These are phyloP conservation scores for Noctua janthina DNA, from an alignment of 2,888 invertebrate species.

Conservation along the genomic window DNA sequence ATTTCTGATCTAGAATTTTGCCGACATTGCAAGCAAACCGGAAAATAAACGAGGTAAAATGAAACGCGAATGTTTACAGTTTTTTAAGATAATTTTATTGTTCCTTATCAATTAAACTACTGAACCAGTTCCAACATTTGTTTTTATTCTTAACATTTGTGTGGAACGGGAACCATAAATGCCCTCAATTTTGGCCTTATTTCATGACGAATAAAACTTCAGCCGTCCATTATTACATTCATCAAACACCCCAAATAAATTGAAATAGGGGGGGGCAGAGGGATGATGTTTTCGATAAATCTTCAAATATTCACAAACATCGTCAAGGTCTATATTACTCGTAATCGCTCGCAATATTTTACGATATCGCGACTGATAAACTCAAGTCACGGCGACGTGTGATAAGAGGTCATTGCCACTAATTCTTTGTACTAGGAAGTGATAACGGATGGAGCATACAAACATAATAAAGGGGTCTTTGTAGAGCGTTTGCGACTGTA, in stretches of 20 bases:
- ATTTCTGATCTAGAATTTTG: not conserved
- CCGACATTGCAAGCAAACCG: not conserved
- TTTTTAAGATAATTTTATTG: not conserved
- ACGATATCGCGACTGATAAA: constrained; percentile 52
- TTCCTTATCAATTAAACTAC: constrained; percentile 33
- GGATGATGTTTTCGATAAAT: not conserved
- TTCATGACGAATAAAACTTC: not conserved
- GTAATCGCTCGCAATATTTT: constrained; percentile 54
- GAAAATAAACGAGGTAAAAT: not conserved
- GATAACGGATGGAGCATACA: constrained; percentile 37
- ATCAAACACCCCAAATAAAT: not conserved
- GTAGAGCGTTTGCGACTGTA: constrained; percentile 1
- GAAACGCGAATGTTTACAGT: constrained; percentile 16
- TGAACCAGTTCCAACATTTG: constrained; percentile 24
- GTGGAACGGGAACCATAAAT: not conserved
- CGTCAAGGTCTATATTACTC: constrained; percentile 41
- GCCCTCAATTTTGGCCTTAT: not conserved
- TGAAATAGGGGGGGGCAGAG: not conserved
- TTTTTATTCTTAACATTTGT: constrained; percentile 26
- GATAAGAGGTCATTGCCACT: constrained; percentile 68
- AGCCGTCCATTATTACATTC: not conserved
- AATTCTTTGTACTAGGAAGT: constrained; percentile 53
- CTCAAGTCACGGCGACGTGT: constrained; percentile 19
- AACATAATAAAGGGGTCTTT: constrained; percentile 17
- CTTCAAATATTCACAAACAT: constrained; percentile 16